Percentiles rank a stretch among this genome's conserved stretches.
Evolutionary conservation across 2,888 invertebrate genomes (phyloP).

Genomic region (Cataglyphis albicans): DNA sequence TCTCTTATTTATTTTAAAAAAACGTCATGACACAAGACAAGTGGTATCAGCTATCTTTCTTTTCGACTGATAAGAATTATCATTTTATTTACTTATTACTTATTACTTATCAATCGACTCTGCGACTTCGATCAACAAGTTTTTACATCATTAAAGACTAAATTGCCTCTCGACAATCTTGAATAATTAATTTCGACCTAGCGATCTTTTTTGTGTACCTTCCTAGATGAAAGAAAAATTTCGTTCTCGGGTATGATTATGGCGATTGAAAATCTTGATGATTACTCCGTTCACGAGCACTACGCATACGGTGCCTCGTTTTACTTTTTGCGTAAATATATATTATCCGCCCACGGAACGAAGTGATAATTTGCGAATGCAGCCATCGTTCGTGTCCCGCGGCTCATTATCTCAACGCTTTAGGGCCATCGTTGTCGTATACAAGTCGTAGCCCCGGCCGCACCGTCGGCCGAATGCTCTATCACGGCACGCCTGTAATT

Average conservation of each 20-base stretch:
- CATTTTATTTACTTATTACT: constrained; percentile 9
- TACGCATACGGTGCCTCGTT: background rate
- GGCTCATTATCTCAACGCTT: constrained; percentile 54
- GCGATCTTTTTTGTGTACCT: background rate
- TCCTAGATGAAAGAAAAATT: background rate
- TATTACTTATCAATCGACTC: constrained; percentile 36
- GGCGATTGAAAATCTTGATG: background rate
- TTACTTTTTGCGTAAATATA: constrained; percentile 5
- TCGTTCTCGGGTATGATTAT: background rate
- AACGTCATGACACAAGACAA: background rate
- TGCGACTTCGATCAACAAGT: constrained; percentile 27
- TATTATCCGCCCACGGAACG: constrained; percentile 13
- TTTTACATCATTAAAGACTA: constrained; percentile 8
- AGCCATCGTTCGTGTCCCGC: constrained; percentile 31
- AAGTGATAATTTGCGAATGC: constrained; percentile 35
- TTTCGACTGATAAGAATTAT: constrained; percentile 43
- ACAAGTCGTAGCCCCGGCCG: constrained; percentile 18
- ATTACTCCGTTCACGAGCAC: background rate
- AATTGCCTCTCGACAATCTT: constrained; percentile 7
- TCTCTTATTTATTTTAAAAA: constrained; percentile 18
- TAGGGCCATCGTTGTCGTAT: constrained; percentile 19
- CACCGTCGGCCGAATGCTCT: constrained; percentile 23
- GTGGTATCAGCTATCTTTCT: constrained; percentile 27
- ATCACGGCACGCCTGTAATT: constrained; percentile 61
- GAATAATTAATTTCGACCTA: constrained; percentile 10